Conservation (phyloP, 2,888 invertebrate genomes). For the Glomeris marginata region DNA sequence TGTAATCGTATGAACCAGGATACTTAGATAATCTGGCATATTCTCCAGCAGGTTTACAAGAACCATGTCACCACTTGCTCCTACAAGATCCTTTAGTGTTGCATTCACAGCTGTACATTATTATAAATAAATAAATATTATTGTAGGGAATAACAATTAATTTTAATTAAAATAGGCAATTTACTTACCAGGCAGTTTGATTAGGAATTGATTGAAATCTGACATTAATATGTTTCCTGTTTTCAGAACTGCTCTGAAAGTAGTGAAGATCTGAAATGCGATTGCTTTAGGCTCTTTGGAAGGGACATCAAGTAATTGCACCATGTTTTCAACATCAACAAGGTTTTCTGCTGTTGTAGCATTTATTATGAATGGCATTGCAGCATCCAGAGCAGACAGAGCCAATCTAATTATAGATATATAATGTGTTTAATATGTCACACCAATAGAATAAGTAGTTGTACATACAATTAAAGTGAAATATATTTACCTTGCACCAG, state of each 20-base stretch:
- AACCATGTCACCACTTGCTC: no score
- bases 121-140: no score
- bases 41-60: no score
- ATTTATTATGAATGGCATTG: slow-evolving; percentile 9
- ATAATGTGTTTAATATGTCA: neutral
- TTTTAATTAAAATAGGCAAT: no score
- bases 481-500: no score
- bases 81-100: no score
- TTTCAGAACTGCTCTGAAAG: slow-evolving; percentile 7
- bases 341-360: neutral
- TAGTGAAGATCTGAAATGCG: neutral
- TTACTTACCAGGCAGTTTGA: slow-evolving; percentile 3
- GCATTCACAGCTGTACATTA: no score
- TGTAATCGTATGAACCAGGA: no score
- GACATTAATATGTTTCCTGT: slow-evolving; percentile 4
- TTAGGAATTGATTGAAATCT: slow-evolving; percentile 1
- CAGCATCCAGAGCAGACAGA: slow-evolving; percentile 5
- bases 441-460: neutral
- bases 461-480: no score
- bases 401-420: slow-evolving; percentile 9
- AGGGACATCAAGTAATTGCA: neutral
- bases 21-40: no score
- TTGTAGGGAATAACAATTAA: no score
- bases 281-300: no score
- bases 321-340: neutral